Base-by-base conservation (phyloP, 2,113 vertebrate species). In the Trinectes maculatus region DNA sequence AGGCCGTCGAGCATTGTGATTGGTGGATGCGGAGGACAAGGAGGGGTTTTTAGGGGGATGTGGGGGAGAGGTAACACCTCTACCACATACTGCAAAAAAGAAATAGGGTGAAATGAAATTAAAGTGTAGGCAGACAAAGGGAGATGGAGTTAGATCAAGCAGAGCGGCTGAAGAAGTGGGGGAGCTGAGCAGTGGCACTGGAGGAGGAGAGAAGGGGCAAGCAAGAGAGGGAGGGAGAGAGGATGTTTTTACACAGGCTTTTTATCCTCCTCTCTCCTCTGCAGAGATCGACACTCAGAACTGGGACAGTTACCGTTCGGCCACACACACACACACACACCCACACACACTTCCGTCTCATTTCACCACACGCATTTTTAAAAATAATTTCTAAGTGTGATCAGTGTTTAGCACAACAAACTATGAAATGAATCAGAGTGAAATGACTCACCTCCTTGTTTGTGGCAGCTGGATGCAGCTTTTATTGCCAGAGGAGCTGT, bases 221-320 rank as follows among this genome's bases (percentile, higher is more conserved):
- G 48, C 12, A 54, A 4, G 33, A 11, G 34, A 22, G 51, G 34
- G 5, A 40, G 51, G 46, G 4, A 44, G 29, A 59, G 43, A 42
- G 77, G 79, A 68, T 68, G 76, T 34, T 66, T 70, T 44, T 78
- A 22, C 74, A 65, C 55, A 44, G 53, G 43, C 47, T 34, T 79
- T 80, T 77, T 39, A 65, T 64, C 73, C 61, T 53, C 68, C 5
- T 6, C 72, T 31, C 54, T 72, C 54, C 73, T 74, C 74, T 72
- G 69, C 79, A 80, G 82, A 79, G 76, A 88, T 70, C 33, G 53
- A 66, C 74, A 73, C 55, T 13, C 18, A 68, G 73, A 90, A 88
- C 71, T 88, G 89, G 89, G 87, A 54, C 84, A 80, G 55, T 73
- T n/a, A n/a, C n/a, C n/a, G n/a, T n/a, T n/a, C n/a, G n/a, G n/a